A percentile compares a stretch with the other conserved stretches of the same genome.
These are phyloP conservation scores for Alosa alosa DNA, from an alignment of 2,113 vertebrate genomes.

Conservation along the genomic window DNA sequence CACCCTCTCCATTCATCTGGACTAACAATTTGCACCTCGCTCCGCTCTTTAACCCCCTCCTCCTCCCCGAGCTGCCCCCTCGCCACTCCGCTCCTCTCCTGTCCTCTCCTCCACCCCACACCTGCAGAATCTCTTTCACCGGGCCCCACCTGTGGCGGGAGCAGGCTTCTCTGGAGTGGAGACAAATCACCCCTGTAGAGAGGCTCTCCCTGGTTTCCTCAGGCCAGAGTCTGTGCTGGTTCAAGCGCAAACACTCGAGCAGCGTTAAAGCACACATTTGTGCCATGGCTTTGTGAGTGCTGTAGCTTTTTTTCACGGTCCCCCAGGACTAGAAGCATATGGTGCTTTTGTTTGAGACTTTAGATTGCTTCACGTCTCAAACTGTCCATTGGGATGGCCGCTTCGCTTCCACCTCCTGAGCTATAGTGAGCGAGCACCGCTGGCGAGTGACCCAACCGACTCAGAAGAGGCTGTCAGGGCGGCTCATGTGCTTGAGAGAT, in stretches of 20 bases:
- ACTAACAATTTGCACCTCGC: constrained; percentile 40
- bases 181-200: not conserved
- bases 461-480: not conserved
- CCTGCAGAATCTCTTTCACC: constrained; percentile 28
- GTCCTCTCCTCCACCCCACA: constrained; percentile 31
- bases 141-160: constrained; percentile 34
- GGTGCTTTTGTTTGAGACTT: not conserved
- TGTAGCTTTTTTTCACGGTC: not conserved
- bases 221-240: not conserved
- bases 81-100: not conserved
- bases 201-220: not conserved
- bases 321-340: not conserved
- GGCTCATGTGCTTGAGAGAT: constrained; percentile 10
- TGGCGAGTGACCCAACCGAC: not conserved
- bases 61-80: not conserved
- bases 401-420: not conserved
- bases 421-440: not conserved
- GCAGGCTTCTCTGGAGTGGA: not conserved
- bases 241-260: not conserved
- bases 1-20: constrained; percentile 38
- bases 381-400: not conserved
- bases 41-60: constrained; percentile 40
- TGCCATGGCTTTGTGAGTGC: not conserved
- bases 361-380: not conserved
- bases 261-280: not conserved